Base-by-base conservation (phyloP, 2,113 vertebrate genomes). In the Pseudonaja textilis region DNA sequence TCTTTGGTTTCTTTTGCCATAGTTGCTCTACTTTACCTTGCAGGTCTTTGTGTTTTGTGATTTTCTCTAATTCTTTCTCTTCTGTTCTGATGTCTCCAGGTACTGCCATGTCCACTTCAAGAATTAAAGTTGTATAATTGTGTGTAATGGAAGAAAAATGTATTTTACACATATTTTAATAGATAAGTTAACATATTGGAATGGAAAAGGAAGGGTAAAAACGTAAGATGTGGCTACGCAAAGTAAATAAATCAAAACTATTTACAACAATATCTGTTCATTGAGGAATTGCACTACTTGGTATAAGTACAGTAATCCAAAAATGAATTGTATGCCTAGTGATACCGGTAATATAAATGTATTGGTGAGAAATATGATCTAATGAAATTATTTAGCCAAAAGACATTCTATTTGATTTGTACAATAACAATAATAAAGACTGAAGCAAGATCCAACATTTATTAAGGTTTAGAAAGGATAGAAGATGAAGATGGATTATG, bases 391-490 rank as follows among this genome's bases (percentile, higher is more conserved):
- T 86, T 69, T 9, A 45, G 39, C 26, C 34, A 50, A 87, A 52
- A 57, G 20, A 14, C 20, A 10, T 16, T 55, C 23, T 52, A 14
- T 34, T 57, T 16, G 29, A 69, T 69, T 69, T 69, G 64, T 69
- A 69, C 26, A 86, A 91, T 64, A 39, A 54, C 47, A 90, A 34
- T 69, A 69, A 85, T 1, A 2, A 12, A 14, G 10, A 1, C 0
- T 39, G 55, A 18, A 54, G 4, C 14, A 25, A 92, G 64, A 34
- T 20, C 85, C 23, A 69, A 1, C 29, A 18, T 96, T 97, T 95
- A 96, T 95, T 95, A 85, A 92, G 29, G 9, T 0, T 1, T 61
- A 3, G 91, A 34, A 95, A 91, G 61, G 3, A 3, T 52, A 20
- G 6, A 52, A 22, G 87, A 88, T 52, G 16, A 88, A 55, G 54